These are phyloP conservation scores for Sebastes hubbsi DNA, from an alignment of 2,797 vertebrate genomes.

Conservation along the genomic window DNA sequence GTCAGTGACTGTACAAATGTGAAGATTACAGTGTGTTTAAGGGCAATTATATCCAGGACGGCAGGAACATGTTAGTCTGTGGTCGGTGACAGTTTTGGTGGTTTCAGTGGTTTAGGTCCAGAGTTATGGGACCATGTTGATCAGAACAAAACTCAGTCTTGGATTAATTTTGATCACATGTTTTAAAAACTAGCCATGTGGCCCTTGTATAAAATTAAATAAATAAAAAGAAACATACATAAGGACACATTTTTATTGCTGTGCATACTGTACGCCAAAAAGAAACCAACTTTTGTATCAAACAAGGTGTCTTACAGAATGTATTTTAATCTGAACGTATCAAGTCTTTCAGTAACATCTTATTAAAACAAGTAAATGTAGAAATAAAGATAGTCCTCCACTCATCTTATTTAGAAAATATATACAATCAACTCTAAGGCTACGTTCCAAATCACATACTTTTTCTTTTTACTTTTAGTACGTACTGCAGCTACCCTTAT, in stretches of 20 bases:
- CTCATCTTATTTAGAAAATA: no score
- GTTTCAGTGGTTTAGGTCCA: background rate
- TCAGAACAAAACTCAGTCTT: background rate
- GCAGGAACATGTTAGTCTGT: background rate
- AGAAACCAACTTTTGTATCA: background rate
- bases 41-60: background rate
- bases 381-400: background rate
- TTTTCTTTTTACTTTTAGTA: no score
- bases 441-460: no score
- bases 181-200: background rate
- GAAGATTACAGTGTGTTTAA: background rate
- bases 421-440: no score
- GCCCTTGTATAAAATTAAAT: background rate
- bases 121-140: background rate
- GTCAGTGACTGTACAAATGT: background rate
- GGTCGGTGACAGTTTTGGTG: background rate
- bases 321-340: background rate
- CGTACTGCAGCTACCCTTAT: no score
- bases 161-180: background rate
- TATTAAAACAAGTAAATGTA: background rate
- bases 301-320: background rate
- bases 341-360: background rate
- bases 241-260: background rate
- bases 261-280: background rate
- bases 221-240: background rate